Conservation (phyloP, 2,113 vertebrate species). For the Castor canadensis region DNA sequence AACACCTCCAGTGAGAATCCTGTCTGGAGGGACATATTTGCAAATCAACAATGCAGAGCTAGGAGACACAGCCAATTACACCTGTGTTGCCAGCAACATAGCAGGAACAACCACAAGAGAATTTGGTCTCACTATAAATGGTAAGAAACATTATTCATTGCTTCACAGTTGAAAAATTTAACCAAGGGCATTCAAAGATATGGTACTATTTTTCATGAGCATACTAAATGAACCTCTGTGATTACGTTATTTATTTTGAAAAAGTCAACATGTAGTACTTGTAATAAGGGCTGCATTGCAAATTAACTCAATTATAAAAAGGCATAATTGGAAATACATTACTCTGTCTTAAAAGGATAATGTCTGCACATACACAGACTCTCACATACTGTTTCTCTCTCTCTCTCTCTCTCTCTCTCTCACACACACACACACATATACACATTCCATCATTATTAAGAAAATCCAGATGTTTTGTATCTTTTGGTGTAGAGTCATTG, state of each 20-base stretch:
- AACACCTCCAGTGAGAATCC: conserved; percentile 90
- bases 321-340: not conserved
- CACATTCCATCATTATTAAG: not conserved
- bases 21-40: conserved; percentile 93
- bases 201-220: not conserved
- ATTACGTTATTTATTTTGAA: conserved; percentile 10
- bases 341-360: not conserved
- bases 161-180: not conserved
- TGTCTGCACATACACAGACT: not conserved
- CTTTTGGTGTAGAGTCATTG: not conserved
- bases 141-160: conserved; percentile 78
- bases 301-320: not conserved
- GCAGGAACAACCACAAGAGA: conserved; percentile 91
- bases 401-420: too few relatives aligned
- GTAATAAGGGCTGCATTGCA: not conserved
- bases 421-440: not conserved
- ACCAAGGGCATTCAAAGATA: not conserved
- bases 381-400: too few relatives aligned
- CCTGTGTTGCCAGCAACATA: conserved; percentile 94
- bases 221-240: not conserved
- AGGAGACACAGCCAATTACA: conserved; percentile 90
- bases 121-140: conserved; percentile 92
- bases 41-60: conserved; percentile 95
- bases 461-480: not conserved
- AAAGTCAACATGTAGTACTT: not conserved